Percentiles rank a stretch among this genome's conserved stretches.
Evolutionary conservation across 2,113 vertebrate species (phyloP).

Genomic region (Antechinus stuartii): DNA sequence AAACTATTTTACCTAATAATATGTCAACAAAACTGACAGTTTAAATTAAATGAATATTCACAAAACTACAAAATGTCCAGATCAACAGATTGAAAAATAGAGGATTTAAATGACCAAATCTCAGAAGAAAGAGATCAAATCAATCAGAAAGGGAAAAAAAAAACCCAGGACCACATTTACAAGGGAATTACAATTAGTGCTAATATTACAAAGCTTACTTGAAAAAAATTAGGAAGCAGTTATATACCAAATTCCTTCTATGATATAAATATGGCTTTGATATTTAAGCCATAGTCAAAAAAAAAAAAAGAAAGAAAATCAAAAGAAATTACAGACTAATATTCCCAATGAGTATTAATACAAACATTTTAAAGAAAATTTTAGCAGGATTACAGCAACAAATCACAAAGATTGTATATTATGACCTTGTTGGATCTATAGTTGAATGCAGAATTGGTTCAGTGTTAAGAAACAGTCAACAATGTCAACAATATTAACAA

Average conservation of each 20-base stretch:
- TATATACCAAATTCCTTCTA: neutral
- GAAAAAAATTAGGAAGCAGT: neutral
- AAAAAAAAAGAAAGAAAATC: neutral
- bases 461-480: neutral
- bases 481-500: neutral
- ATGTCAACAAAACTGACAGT: neutral
- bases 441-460: neutral
- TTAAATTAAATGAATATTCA: neutral
- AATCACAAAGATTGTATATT: neutral
- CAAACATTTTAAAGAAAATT: neutral
- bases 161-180: neutral
- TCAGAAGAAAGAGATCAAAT: neutral
- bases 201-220: neutral
- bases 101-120: neutral
- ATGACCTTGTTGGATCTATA: too few relatives aligned
- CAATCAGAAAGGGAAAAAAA: neutral
- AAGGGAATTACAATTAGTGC: neutral
- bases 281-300: neutral
- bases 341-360: neutral
- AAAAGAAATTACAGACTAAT: neutral
- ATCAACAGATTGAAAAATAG: neutral
- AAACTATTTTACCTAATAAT: neutral
- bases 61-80: neutral
- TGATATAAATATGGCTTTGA: neutral
- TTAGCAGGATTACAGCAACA: neutral